phyloP scores from a whole-genome alignment of 2,797 vertebrate species.

The Myripristis murdjan region DNA sequence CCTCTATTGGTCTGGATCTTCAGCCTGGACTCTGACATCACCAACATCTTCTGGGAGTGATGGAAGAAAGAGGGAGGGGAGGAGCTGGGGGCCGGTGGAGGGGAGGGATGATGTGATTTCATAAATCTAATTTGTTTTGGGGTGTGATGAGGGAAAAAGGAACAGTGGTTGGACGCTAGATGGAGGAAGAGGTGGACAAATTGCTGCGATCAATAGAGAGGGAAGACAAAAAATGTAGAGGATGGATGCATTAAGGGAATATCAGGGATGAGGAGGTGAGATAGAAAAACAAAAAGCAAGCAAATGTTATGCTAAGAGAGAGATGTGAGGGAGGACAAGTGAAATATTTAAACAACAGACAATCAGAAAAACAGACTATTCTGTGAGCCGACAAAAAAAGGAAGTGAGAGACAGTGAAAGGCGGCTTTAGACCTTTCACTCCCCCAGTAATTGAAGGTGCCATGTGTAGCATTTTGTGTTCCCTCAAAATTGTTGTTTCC shows the following conservation, averaged over 20 bases:
- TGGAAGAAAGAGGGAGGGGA: neutral
- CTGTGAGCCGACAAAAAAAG: neutral
- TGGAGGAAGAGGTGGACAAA: neutral
- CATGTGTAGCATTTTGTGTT: slow-evolving; percentile 26
- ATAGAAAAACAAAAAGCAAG: neutral
- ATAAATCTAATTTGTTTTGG: slow-evolving; percentile 20
- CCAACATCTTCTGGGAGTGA: slow-evolving; percentile 86
- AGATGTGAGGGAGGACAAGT: neutral
- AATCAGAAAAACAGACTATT: slow-evolving; percentile 49
- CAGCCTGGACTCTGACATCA: slow-evolving; percentile 89
- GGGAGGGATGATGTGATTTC: neutral
- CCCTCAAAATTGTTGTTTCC: too few species aligned
- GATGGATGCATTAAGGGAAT: neutral
- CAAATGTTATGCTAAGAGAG: neutral
- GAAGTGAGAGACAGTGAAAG: neutral
- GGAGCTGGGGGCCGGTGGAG: neutral
- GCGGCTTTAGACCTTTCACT: neutral
- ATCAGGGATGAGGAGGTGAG: neutral
- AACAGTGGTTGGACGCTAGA: neutral
- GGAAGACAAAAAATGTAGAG: neutral
- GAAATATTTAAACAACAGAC: slow-evolving; percentile 47
- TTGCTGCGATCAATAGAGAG: neutral
- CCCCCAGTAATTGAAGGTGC: slow-evolving; percentile 36
- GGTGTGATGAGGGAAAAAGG: slow-evolving; percentile 37
- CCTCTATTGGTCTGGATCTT: slow-evolving; percentile 87